A percentile compares a stretch with the other conserved stretches of the same genome.
These are phyloP conservation scores for Baronia brevicornis DNA, from an alignment of 2,888 invertebrate species.

Conservation along the genomic window DNA sequence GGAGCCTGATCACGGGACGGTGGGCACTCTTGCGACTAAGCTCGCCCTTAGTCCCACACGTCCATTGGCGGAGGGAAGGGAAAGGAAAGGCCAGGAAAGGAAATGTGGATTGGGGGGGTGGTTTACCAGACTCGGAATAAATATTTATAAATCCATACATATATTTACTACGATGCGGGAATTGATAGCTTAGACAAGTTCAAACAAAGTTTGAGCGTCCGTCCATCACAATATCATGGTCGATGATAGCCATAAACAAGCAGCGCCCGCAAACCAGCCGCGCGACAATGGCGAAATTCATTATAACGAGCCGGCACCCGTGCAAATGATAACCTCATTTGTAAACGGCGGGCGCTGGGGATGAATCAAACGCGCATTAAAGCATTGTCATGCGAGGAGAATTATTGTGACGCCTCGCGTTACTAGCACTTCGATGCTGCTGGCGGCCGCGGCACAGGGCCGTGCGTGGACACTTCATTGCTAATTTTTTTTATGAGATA, in stretches of 20 bases:
- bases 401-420: slow-evolving; percentile 73
- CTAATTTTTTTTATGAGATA: too few species aligned
- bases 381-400: slow-evolving; percentile 71
- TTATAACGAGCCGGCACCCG: slow-evolving; percentile 44
- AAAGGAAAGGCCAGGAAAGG: too few species aligned
- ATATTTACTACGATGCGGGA: too few species aligned
- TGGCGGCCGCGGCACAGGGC: slow-evolving; percentile 29
- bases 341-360: slow-evolving; percentile 49
- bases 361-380: slow-evolving; percentile 73
- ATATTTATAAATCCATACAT: too few species aligned
- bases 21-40: too few species aligned
- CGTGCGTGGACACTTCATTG: slow-evolving; percentile 25
- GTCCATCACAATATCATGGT: slow-evolving; percentile 5
- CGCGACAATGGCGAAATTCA: slow-evolving; percentile 61
- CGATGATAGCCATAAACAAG: slow-evolving; percentile 12
- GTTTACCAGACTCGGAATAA: too few species aligned
- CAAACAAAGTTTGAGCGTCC: slow-evolving; percentile 1
- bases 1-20: too few species aligned
- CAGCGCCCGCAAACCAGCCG: slow-evolving; percentile 25
- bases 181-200: too few species aligned
- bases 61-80: too few species aligned
- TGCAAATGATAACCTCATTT: slow-evolving; percentile 73
- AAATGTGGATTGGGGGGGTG: too few species aligned
- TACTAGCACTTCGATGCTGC: slow-evolving; percentile 60
- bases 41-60: too few species aligned